Base-by-base conservation (phyloP, 2,888 invertebrate species). In the Acrobasis repandana region DNA sequence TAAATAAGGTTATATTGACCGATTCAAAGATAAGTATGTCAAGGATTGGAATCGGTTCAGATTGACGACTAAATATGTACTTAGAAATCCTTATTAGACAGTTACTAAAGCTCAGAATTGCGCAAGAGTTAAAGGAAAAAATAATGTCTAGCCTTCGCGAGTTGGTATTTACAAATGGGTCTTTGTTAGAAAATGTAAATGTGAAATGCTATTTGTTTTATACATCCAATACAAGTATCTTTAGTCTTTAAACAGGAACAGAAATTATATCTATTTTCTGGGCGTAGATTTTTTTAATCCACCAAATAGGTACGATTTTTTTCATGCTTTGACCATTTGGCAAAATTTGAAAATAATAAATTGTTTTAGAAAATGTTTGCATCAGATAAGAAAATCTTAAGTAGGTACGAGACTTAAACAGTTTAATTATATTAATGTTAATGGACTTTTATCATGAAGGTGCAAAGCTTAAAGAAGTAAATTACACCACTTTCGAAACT, bases 11-110 rank as follows among this genome's bases (percentile, higher is more conserved):
- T 48, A 46, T 46, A 38, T 33, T 57, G 33, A 33, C 47, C 34
- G 48, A 49, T 36, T 11, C 28, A 34, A 63, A 68, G 70, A 73
- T 71, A 78, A 77, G 73, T 73, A 68, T 79, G 80, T 73, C 82
- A 83, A 80, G 82, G 80, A 73, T 75, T 61, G 2, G 11, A 47
- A 48, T 58, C 36, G 14, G 49, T 34, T 49, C 18, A 36, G n/a
- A 49, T 34, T 51, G 33, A n/a, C 14, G 14, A 5, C 51, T 51
- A 34, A 50, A 20, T 47, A n/a, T 28, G n/a, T 15, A 28, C 46
- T 43, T 43, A 18, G 33, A 2, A n/a, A 15, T 34, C 14, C 15
- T 51, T 33, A 34, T 43, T 14, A 0, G 16, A 28, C 11, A 46
- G 43, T n/a, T 1, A 20, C 43, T 43, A 56, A 43, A 43, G 56